Evolutionary conservation across 2,113 vertebrate species (phyloP).

Genomic region (Cebus imitator): DNA sequence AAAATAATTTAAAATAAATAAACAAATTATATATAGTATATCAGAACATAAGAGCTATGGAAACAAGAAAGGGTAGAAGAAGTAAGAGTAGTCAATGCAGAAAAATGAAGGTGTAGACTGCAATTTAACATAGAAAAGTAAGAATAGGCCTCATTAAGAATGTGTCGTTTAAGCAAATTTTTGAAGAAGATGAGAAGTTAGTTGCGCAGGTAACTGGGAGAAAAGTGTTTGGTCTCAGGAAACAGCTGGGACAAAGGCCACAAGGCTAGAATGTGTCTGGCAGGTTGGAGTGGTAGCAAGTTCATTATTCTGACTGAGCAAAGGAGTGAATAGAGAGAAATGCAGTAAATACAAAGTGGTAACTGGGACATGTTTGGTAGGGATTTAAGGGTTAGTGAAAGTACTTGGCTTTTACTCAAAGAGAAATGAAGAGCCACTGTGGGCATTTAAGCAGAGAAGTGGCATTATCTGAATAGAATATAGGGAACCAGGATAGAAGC

Average conservation of each 20-base stretch:
- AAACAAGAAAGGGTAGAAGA: not conserved
- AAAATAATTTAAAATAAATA: not conserved
- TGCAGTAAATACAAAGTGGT: not conserved
- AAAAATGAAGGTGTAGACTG: not conserved
- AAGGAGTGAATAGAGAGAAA: not conserved
- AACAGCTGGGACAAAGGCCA: not conserved
- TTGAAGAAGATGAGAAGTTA: not conserved
- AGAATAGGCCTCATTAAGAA: not conserved
- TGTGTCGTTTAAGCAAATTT: not conserved
- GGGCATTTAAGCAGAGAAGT: not conserved
- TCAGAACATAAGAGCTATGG: not conserved
- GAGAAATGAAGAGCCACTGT: not conserved
- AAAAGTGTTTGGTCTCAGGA: not conserved
- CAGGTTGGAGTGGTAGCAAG: not conserved
- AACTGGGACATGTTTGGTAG: not conserved
- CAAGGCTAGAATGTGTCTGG: not conserved
- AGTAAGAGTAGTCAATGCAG: not conserved
- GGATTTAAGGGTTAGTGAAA: not conserved
- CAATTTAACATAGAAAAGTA: not conserved
- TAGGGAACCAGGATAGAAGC: not conserved
- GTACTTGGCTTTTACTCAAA: not conserved
- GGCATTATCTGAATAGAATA: not conserved
- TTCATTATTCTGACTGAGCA: not conserved
- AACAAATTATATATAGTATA: not conserved
- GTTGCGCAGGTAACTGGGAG: not conserved